phyloP scores from a whole-genome alignment of 1,140 invertebrate genomes.

The Drosophila paulistorum region DNA sequence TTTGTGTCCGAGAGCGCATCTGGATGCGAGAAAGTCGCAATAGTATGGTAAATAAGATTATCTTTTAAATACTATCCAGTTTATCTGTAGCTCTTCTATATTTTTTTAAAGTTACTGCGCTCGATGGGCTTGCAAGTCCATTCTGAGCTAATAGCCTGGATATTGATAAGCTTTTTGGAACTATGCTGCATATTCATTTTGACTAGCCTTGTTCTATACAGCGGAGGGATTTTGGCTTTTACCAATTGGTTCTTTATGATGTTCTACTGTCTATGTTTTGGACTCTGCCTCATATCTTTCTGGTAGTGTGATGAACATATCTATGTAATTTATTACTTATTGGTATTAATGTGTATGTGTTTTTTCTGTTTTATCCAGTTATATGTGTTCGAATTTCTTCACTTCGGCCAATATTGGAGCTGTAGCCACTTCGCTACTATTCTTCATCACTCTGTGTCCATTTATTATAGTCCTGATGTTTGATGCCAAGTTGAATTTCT shows the following conservation, averaged over 20 bases:
- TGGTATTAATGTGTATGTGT: constrained; percentile 38
- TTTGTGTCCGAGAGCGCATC: constrained; percentile 86
- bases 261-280: constrained; percentile 85
- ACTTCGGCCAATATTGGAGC: constrained; percentile 86
- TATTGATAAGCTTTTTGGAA: constrained; percentile 85
- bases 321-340: not conserved
- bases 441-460: constrained; percentile 87
- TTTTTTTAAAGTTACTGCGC: constrained; percentile 85
- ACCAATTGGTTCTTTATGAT: constrained; percentile 85
- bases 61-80: not conserved
- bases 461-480: constrained; percentile 87
- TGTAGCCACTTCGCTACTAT: constrained; percentile 86
- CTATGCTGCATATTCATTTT: constrained; percentile 84
- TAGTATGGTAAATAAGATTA: constrained; percentile 84
- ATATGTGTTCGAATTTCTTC: constrained; percentile 88
- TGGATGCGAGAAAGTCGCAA: constrained; percentile 88
- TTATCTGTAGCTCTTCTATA: not conserved
- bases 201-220: constrained; percentile 84
- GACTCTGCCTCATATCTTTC: constrained; percentile 85
- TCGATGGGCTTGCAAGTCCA: constrained; percentile 87
- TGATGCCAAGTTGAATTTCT: constrained; percentile 84
- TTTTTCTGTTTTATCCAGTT: constrained; percentile 83
- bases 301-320: constrained; percentile 83
- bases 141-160: constrained; percentile 87
- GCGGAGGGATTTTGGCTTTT: constrained; percentile 85